phyloP scores from a whole-genome alignment of 1,140 invertebrate genomes.

The Cylas formicarius region DNA sequence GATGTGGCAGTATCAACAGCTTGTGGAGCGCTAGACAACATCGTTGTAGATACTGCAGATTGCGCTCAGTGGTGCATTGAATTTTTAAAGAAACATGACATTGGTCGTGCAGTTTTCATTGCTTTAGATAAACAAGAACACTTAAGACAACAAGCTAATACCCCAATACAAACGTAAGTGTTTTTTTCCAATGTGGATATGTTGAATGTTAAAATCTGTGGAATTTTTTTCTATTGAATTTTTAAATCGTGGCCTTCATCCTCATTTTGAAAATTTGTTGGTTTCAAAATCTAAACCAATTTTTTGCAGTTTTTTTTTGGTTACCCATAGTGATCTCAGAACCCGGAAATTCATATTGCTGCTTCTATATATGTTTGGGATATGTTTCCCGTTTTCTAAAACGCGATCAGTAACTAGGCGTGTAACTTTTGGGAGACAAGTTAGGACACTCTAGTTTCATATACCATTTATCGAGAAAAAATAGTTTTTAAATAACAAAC shows the following conservation, averaged over 20 bases:
- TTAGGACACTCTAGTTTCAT: no score
- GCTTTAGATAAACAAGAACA: conserved; percentile 67
- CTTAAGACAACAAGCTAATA: conserved; percentile 43
- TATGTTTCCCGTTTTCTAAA: no score
- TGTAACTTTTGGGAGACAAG: no score
- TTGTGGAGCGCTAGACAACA: conserved; percentile 82
- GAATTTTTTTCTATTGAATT: background rate
- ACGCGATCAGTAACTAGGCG: no score
- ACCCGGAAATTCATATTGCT: no score
- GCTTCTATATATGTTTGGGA: no score
- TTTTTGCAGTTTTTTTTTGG: no score
- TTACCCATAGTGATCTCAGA: no score
- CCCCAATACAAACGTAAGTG: conserved; percentile 51
- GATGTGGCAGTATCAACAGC: conserved; percentile 95
- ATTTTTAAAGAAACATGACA: conserved; percentile 68
- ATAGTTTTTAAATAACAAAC: no score
- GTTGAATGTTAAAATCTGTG: background rate
- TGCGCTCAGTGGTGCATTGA: conserved; percentile 82
- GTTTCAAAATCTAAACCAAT: no score
- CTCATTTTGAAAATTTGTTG: no score
- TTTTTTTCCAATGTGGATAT: background rate
- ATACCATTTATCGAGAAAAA: no score
- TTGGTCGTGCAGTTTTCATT: conserved; percentile 69
- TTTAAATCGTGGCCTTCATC: background rate
- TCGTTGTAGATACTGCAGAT: conserved; percentile 83